A percentile compares a stretch with the other conserved stretches of the same genome.
Conservation (phyloP, 2,888 invertebrate genomes). For the Eupithecia insigniata region DNA sequence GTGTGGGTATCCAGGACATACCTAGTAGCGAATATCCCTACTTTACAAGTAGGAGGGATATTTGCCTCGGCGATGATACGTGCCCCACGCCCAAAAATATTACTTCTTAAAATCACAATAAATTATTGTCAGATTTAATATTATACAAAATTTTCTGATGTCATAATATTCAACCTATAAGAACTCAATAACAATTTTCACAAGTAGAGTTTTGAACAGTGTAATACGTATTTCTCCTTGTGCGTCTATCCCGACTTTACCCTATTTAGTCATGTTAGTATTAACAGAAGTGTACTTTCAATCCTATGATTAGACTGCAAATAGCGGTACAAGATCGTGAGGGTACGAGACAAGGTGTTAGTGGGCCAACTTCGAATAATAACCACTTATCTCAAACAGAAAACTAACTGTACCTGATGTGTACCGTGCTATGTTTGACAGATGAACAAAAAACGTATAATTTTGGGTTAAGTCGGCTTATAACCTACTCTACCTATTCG, state of each 20-base stretch:
- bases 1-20: too few species aligned
- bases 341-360: conserved; percentile 71
- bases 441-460: conserved; percentile 49
- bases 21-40: too few species aligned
- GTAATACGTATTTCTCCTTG: neutral
- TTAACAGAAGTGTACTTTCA: conserved; percentile 40
- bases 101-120: neutral
- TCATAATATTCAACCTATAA: neutral
- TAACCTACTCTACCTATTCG: conserved; percentile 11
- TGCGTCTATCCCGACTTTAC: neutral
- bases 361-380: conserved; percentile 66
- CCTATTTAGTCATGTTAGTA: conserved; percentile 4
- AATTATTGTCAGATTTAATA: neutral
- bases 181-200: neutral
- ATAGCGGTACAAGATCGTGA: conserved; percentile 69
- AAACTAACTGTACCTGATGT: conserved; percentile 68
- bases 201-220: neutral
- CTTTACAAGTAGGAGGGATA: neutral
- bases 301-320: conserved; percentile 45
- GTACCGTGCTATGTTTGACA: conserved; percentile 55
- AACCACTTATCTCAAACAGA: conserved; percentile 64
- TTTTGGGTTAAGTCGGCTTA: conserved; percentile 34
- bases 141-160: neutral
- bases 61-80: neutral
- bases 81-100: neutral